phyloP scores from a whole-genome alignment of 1,140 invertebrate genomes.

The Drosophila pseudoananassae region DNA sequence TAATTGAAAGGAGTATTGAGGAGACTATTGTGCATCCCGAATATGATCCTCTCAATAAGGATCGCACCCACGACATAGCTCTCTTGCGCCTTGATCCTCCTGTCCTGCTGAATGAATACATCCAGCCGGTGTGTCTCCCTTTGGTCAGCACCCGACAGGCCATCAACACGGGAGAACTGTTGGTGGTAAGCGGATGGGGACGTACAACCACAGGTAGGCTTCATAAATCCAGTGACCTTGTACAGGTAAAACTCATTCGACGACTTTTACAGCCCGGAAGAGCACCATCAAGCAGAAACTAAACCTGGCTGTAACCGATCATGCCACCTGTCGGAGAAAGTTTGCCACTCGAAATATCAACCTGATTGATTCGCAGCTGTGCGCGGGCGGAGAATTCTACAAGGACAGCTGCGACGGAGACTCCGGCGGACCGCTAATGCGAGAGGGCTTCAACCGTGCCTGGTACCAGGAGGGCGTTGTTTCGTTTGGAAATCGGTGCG shows the following conservation, averaged over 20 bases:
- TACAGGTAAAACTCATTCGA: not conserved
- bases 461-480: slow-evolving; percentile 88
- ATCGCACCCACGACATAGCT: slow-evolving; percentile 89
- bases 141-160: slow-evolving; percentile 48
- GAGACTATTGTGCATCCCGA: slow-evolving; percentile 80
- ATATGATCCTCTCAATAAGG: slow-evolving; percentile 55
- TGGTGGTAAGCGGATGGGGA: slow-evolving; percentile 90
- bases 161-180: slow-evolving; percentile 74
- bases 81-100: slow-evolving; percentile 89
- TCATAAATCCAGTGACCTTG: not conserved
- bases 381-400: slow-evolving; percentile 87
- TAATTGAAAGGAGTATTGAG: slow-evolving; percentile 75
- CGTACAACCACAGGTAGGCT: slow-evolving; percentile 85
- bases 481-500: slow-evolving; percentile 91
- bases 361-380: slow-evolving; percentile 85
- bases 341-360: slow-evolving; percentile 82
- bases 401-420: slow-evolving; percentile 90
- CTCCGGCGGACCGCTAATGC: slow-evolving; percentile 91
- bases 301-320: slow-evolving; percentile 85
- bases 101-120: slow-evolving; percentile 89
- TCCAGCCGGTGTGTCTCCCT: slow-evolving; percentile 92
- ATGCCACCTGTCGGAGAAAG: slow-evolving; percentile 83
- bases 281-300: slow-evolving; percentile 87
- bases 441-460: slow-evolving; percentile 80
- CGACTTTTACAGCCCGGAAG: slow-evolving; percentile 48